phyloP scores from a whole-genome alignment of 2,113 vertebrate species.

The Tachysurus fulvidraco region DNA sequence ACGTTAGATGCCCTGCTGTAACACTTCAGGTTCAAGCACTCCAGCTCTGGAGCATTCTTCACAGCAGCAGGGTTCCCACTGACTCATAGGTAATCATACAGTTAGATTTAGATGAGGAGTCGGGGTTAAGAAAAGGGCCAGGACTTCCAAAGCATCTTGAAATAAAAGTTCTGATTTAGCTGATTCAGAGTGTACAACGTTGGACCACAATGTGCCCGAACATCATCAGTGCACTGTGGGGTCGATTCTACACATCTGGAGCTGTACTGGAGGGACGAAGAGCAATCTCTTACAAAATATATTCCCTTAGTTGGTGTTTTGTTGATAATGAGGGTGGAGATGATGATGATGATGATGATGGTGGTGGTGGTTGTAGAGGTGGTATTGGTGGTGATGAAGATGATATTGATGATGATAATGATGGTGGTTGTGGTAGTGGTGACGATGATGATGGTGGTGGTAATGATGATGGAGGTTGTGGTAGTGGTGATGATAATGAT shows the following conservation, averaged over 20 bases:
- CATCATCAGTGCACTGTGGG: not conserved
- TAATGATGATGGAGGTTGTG: too few relatives aligned
- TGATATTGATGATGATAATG: too few relatives aligned
- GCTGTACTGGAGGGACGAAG: not conserved
- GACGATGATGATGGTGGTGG: too few relatives aligned
- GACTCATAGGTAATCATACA: not conserved
- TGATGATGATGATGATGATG: not conserved
- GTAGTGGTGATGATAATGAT: too few relatives aligned
- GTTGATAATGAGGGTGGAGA: not conserved
- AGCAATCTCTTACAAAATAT: not conserved
- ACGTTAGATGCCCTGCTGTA: not conserved
- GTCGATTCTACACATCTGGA: not conserved
- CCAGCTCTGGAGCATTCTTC: not conserved
- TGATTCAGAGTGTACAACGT: not conserved
- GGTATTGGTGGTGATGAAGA: too few relatives aligned
- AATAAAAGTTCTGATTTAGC: not conserved
- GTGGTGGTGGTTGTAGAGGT: too few relatives aligned
- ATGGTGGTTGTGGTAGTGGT: too few relatives aligned
- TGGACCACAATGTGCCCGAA: not conserved
- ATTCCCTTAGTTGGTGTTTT: not conserved
- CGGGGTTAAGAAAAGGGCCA: not conserved
- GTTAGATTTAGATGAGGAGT: not conserved
- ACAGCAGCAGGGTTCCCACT: not conserved
- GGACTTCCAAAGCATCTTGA: not conserved
- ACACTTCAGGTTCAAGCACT: constrained; percentile 1